Evolutionary conservation across 2,888 invertebrate species (phyloP), one percentile per base, ranked within the genome.

Genomic region (Troilus luridus): DNA sequence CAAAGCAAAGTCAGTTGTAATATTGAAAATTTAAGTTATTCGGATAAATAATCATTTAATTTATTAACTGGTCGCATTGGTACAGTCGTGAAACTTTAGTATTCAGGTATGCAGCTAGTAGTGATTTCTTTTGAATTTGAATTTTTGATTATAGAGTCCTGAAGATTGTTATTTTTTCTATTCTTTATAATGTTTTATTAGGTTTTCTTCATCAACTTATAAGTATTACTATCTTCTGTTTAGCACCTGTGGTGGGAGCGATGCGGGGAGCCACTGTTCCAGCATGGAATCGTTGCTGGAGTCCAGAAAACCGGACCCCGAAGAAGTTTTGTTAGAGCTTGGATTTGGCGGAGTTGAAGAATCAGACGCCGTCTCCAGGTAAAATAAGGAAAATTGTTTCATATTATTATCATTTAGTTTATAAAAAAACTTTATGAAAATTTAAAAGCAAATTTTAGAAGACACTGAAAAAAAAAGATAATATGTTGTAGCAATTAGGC

Each of bases 251-350:
- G 93, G 93, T 88, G 93, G 93, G 41, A 93, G 93, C 56, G 93
- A 93, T 92, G 92, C 93, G 17, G 93, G 92, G 27, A 93, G 93
- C 90, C 93, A 93, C 93, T 90, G 93, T 93, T 92, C 94, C 56
- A 95, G 96, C 93, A 97, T 98, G 64, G 96, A 98, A 94, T 97
- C 97, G 94, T 95, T 98, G 89, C 94, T 98, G 93, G 97, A 98
- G 93, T 96, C 97, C 27, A 95, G 98, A 72, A 97, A 96, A 93
- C 97, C 97, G 54, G 98, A 98, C 95, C 98, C 98, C 0, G 98
- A 98, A 94, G 97, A 97, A 91, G 96, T 98, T 91, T 95, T 98
- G 59, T 94, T 97, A 90, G 97, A 97, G 92, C 95, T 97, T 91
- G 98, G 98, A 56, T 93, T 93, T 90, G 91, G 93, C 14, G 93